Percentiles rank a stretch among this genome's conserved stretches.
Evolutionary conservation across 2,113 vertebrate genomes (phyloP).

Genomic region (Sinosuthora webbiana): DNA sequence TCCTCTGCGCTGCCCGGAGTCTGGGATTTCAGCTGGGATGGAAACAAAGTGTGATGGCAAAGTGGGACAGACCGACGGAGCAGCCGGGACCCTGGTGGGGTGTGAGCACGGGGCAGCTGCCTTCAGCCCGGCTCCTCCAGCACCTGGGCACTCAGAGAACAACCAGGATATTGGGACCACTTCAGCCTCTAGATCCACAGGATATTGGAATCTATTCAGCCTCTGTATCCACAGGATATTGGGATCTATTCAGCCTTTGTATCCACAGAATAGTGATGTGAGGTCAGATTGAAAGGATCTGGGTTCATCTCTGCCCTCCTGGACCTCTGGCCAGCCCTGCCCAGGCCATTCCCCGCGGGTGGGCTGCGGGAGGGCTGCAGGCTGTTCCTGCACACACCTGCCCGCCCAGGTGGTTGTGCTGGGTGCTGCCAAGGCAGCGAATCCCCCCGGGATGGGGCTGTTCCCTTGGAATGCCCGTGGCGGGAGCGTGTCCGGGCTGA

Average conservation of each 20-base stretch:
- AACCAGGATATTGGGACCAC: not conserved
- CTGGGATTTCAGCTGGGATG: constrained; percentile 68
- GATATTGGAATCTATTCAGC: not conserved
- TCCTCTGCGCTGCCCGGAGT: constrained; percentile 79
- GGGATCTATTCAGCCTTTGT: rapidly evolving
- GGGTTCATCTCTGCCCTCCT: not conserved
- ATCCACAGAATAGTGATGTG: rapidly evolving
- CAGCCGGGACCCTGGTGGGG: rapidly evolving
- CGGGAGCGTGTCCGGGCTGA: not conserved
- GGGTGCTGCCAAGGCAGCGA: not conserved
- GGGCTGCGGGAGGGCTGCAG: not conserved
- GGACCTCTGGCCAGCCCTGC: not conserved
- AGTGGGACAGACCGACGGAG: not conserved
- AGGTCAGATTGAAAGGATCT: not conserved
- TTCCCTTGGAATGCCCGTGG: not conserved
- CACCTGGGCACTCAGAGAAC: too few relatives aligned
- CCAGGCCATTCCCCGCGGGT: not conserved
- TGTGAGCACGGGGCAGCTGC: not conserved
- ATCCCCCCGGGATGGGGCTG: not conserved
- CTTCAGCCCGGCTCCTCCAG: not conserved
- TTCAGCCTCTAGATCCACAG: not conserved
- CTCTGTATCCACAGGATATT: rapidly evolving
- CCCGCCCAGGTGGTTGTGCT: not conserved
- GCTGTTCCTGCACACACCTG: not conserved
- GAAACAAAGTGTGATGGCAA: not conserved